These are phyloP conservation scores for Theonella swinhoei DNA, from an alignment of 37 sponge, comb jelly and placozoan genomes.

Conservation along the genomic window DNA sequence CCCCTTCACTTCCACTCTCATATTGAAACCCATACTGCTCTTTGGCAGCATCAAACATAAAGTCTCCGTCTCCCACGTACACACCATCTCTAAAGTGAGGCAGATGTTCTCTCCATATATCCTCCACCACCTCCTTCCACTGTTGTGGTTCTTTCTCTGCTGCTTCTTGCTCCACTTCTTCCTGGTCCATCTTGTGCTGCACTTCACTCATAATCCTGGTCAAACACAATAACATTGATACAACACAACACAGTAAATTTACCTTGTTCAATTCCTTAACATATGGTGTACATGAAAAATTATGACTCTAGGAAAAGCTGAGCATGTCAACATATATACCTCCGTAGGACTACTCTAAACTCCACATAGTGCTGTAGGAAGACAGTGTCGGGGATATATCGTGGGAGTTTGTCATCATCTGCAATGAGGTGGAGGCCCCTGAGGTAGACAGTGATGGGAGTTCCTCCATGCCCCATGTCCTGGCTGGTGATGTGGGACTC, in stretches of 20 bases:
- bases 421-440: conserved; percentile 27
- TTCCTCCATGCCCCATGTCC: conserved; percentile 8
- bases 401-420: conserved; percentile 30
- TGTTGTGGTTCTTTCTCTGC: not conserved
- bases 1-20: not conserved
- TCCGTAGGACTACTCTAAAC: conserved; percentile 53
- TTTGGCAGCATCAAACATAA: conserved; percentile 39
- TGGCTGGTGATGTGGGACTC: not conserved
- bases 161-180: conserved; percentile 13
- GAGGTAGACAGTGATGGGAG: conserved; percentile 40
- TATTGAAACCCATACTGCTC: conserved; percentile 36
- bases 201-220: not conserved
- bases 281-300: too few species aligned
- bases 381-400: conserved; percentile 48
- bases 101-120: conserved; percentile 43
- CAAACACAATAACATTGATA: not conserved
- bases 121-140: conserved; percentile 55
- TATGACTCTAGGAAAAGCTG: too few species aligned
- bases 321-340: conserved; percentile 4
- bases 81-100: conserved; percentile 40
- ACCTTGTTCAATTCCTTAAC: too few species aligned
- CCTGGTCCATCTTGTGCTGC: conserved; percentile 10
- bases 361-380: conserved; percentile 62
- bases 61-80: conserved; percentile 35
- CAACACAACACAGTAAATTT: not conserved